A percentile compares a stretch with the other conserved stretches of the same genome.
These are phyloP conservation scores for Artemia sinica DNA, from an alignment of 2,888 invertebrate genomes.

Conservation along the genomic window DNA sequence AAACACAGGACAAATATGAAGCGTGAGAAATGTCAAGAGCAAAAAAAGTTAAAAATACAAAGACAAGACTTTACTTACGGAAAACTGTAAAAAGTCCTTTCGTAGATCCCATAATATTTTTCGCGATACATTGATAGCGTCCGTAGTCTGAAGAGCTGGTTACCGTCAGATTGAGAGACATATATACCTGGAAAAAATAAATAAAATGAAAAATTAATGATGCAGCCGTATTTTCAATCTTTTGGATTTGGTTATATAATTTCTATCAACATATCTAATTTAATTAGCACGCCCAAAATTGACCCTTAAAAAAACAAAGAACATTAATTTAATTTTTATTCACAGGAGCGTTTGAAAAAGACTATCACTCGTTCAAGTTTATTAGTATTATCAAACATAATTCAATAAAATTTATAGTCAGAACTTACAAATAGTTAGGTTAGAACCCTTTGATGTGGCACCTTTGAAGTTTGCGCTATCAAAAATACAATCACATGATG, in stretches of 20 bases:
- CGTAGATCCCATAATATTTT: constrained; percentile 62
- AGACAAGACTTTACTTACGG: constrained; percentile 35
- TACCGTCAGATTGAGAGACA: constrained; percentile 56
- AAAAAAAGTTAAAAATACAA: background rate
- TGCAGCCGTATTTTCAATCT: background rate
- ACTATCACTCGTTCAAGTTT: too few species aligned
- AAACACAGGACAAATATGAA: background rate
- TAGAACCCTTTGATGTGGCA: too few species aligned
- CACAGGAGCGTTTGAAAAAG: too few species aligned
- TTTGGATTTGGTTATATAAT: background rate
- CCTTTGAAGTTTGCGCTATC: too few species aligned
- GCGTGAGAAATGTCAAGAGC: background rate
- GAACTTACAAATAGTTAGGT: too few species aligned
- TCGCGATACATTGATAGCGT: constrained; percentile 63
- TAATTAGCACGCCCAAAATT: background rate
- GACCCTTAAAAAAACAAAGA: background rate
- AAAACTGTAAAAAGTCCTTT: constrained; percentile 51
- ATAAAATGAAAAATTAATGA: constrained; percentile 15
- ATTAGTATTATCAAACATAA: too few species aligned
- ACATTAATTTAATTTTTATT: too few species aligned
- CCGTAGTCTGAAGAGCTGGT: constrained; percentile 50
- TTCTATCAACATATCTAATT: too few species aligned
- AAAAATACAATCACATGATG: too few species aligned
- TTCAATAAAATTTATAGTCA: too few species aligned
- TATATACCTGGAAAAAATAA: constrained; percentile 42